Evolutionary conservation across 2,113 vertebrate genomes (phyloP), one percentile per base, ranked within the genome.

Genomic region (Erythrolamprus reginae): DNA sequence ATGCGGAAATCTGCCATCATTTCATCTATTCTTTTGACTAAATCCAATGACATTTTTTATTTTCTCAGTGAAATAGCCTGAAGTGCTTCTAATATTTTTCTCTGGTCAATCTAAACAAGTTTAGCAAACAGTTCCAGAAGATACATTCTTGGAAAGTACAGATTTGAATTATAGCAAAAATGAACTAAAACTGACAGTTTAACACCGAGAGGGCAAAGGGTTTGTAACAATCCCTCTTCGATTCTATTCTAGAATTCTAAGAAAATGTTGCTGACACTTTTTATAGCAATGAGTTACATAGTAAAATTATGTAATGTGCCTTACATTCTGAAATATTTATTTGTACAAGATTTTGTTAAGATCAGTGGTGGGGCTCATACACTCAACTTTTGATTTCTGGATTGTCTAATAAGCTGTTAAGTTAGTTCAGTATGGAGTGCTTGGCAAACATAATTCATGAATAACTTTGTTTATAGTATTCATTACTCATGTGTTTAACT

Each of bases 221-320:
- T 89, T 92, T 15, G 90, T 82, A 92, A 47, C 84, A 91, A 51
- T 9, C 86, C 51, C 55, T 85, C 19, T 85, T 56, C 82, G 26
- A 77, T 89, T 58, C 0, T 0, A 5, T 87, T 92, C 83, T 90
- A 83, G 89, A 93, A 93, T 84, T 10, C 0, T 0, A 92, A 92
- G 90, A 90, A 2, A 23, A 91, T 89, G 15, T 86, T 94, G 53
- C 42, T 89, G 84, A 70, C 33, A 91, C 10, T 91, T 88, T 77
- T 91, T 93, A 70, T 51, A 93, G 15, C 38, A 92, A 92, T 93
- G 47, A 38, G 58, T 90, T 90, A 24, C n/a, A 91, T 92, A 55
- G 86, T 51, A 70, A 51, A 84, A 93, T 21, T 93, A 15, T n/a
- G 88, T 52, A 8, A 47, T 87, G 1, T 0, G 0, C 19, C 0